A percentile compares a stretch with the other conserved stretches of the same genome.
Conservation (phyloP, 2,888 invertebrate species). For the Furcula furcula region DNA sequence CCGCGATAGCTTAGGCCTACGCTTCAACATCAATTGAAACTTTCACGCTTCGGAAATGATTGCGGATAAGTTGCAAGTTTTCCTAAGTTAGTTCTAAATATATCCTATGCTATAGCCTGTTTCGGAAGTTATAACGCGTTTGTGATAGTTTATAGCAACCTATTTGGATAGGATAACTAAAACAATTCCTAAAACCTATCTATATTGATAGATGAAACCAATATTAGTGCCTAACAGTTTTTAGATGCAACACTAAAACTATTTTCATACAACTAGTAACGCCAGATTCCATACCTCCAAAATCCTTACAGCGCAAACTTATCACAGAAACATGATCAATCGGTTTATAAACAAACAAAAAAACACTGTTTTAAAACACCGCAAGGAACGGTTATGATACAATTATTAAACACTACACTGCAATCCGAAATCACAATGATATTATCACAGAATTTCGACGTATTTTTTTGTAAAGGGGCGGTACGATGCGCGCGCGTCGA, state of each 20-base stretch:
- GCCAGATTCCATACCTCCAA: constrained; percentile 57
- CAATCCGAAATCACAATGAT: constrained; percentile 59
- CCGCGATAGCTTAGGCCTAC: not conserved
- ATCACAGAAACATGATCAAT: constrained; percentile 58
- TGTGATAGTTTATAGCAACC: no score
- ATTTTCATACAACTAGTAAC: no score
- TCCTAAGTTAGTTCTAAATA: not conserved
- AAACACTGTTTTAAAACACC: constrained; percentile 26
- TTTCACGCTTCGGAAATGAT: constrained; percentile 1
- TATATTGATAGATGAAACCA: no score
- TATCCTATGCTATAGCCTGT: not conserved
- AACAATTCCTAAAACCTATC: no score
- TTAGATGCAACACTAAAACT: no score
- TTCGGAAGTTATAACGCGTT: no score
- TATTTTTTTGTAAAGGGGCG: constrained; percentile 39
- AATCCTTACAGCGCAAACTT: constrained; percentile 61
- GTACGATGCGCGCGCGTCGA: constrained; percentile 42
- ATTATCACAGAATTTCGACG: constrained; percentile 27
- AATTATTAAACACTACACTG: constrained; percentile 58
- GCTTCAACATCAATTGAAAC: not conserved
- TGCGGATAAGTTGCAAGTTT: not conserved
- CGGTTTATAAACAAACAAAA: constrained; percentile 1
- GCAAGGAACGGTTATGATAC: no score
- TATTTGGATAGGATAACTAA: no score
- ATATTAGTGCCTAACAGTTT: no score